phyloP scores from a whole-genome alignment of 1,140 invertebrate genomes.

The Heliconius nattereri region DNA sequence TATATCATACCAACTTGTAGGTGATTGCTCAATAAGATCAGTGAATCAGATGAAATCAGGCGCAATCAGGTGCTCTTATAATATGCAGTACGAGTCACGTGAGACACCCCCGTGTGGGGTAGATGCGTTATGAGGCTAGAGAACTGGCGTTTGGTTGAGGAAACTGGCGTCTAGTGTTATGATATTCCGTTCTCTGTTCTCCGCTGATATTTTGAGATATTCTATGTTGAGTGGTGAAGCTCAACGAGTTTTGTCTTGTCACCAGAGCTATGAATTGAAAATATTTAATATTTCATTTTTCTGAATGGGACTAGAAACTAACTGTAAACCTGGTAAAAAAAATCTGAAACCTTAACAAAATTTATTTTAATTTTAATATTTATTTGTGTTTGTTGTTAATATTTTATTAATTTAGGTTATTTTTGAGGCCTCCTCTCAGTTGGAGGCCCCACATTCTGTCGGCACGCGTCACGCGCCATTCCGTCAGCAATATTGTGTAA shows the following conservation, averaged over 20 bases:
- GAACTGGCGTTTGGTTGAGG: slow-evolving; percentile 25
- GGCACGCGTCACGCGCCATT: slow-evolving; percentile 73
- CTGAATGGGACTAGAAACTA: too few species aligned
- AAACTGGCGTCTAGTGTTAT: too few species aligned
- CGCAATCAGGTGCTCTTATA: slow-evolving; percentile 75
- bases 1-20: slow-evolving; percentile 5
- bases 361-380: too few species aligned
- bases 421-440: slow-evolving; percentile 25
- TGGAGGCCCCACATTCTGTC: slow-evolving; percentile 51
- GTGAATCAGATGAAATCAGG: slow-evolving; percentile 58
- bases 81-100: slow-evolving; percentile 45
- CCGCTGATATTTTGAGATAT: too few species aligned
- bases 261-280: too few species aligned
- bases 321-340: too few species aligned
- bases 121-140: slow-evolving; percentile 48
- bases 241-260: too few species aligned
- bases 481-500: slow-evolving; percentile 80
- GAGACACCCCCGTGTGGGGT: slow-evolving; percentile 47
- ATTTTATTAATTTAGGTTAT: neutral
- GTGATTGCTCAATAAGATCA: slow-evolving; percentile 27
- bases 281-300: too few species aligned
- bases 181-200: too few species aligned
- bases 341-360: too few species aligned
- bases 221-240: too few species aligned
- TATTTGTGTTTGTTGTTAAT: too few species aligned